A percentile compares a stretch with the other conserved stretches of the same genome.
Evolutionary conservation across 2,113 vertebrate species (phyloP).

Genomic region (Montifringilla adamsi): DNA sequence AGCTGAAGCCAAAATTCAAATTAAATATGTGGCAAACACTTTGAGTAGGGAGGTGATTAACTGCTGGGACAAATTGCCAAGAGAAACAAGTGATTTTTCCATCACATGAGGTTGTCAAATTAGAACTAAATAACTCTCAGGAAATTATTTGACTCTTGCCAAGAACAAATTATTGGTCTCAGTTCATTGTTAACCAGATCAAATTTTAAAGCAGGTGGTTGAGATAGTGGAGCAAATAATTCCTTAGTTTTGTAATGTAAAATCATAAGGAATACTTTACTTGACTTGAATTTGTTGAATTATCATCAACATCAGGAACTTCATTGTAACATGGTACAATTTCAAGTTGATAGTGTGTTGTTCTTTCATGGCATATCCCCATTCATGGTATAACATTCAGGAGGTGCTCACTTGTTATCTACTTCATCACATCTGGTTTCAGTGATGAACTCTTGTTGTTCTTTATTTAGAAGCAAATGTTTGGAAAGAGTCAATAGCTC

Average conservation of each 20-base stretch:
- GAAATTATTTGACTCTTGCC: constrained; percentile 59
- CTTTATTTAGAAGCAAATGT: not conserved
- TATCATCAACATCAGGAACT: not conserved
- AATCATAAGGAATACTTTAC: not conserved
- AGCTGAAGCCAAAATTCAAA: constrained; percentile 59
- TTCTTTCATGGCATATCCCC: not conserved
- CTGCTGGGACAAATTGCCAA: constrained; percentile 62
- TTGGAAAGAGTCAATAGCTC: not conserved
- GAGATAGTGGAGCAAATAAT: not conserved
- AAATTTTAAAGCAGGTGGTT: constrained; percentile 57
- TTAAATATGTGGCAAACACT: constrained; percentile 56
- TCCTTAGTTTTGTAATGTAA: not conserved
- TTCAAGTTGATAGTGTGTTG: not conserved
- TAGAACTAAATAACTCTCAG: constrained; percentile 63
- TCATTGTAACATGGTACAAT: not conserved
- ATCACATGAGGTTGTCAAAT: constrained; percentile 64
- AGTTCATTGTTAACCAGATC: constrained; percentile 46
- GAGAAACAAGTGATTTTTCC: constrained; percentile 65
- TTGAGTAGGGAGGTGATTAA: constrained; percentile 58
- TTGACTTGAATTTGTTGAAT: not conserved
- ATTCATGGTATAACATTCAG: not conserved
- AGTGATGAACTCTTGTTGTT: not conserved
- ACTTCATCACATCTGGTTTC: not conserved
- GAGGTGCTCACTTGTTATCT: not conserved
- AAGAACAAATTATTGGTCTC: constrained; percentile 65